Conservation (phyloP, 1,140 invertebrate species). For the Reticulitermes speratus region DNA sequence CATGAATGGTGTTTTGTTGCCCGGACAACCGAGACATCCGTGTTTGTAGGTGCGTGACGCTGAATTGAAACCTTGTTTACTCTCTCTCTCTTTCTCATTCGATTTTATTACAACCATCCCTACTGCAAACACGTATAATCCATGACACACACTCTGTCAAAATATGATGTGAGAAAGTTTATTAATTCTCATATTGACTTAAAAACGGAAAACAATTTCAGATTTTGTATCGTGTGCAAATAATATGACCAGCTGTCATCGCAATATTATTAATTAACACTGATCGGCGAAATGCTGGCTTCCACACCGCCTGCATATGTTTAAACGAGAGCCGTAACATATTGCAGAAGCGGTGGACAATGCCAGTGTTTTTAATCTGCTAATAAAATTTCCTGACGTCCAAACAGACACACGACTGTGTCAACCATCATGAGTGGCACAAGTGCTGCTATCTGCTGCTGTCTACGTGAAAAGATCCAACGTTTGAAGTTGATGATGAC, state of each 20-base stretch:
- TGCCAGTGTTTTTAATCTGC: neutral
- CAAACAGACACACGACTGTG: neutral
- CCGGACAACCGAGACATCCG: neutral
- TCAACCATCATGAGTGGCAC: neutral
- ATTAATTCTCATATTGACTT: slow-evolving; percentile 15
- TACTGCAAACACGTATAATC: neutral
- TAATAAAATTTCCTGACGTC: neutral
- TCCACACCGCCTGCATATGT: slow-evolving; percentile 6
- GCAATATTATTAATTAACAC: slow-evolving; percentile 1
- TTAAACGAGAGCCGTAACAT: neutral
- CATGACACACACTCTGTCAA: neutral
- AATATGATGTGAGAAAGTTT: neutral
- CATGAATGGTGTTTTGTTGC: neutral
- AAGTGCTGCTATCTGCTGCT: neutral
- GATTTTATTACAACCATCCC: neutral
- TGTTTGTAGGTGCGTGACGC: slow-evolving; percentile 3
- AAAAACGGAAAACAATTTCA: neutral
- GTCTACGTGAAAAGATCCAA: too few species aligned
- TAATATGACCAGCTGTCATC: neutral
- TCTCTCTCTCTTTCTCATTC: neutral
- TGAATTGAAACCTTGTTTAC: neutral
- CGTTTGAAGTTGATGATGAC: too few species aligned
- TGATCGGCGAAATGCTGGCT: neutral
- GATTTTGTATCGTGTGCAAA: slow-evolving; percentile 7
- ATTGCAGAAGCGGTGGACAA: neutral